Conservation (phyloP, 2,888 invertebrate species). For the Bembecia ichneumoniformis region DNA sequence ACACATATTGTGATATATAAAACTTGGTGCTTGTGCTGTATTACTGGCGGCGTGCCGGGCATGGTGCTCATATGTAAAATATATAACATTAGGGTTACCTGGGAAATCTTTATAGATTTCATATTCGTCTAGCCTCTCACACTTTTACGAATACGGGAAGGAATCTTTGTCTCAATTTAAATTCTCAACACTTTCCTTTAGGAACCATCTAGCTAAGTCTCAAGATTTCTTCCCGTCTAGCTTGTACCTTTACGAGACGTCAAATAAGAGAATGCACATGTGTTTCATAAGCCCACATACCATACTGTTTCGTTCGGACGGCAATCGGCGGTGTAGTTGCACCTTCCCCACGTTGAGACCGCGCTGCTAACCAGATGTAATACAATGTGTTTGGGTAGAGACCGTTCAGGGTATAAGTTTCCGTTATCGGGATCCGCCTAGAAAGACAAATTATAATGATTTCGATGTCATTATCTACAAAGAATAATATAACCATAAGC, state of each 20-base stretch:
- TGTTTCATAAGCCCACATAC: slow-evolving; percentile 75
- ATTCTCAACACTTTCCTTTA: not conserved
- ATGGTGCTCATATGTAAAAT: slow-evolving; percentile 68
- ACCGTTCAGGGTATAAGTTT: slow-evolving; percentile 89
- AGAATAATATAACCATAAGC: too few species aligned
- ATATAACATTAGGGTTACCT: slow-evolving; percentile 61
- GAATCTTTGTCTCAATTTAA: not conserved
- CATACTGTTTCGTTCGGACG: slow-evolving; percentile 96
- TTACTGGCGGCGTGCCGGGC: slow-evolving; percentile 73
- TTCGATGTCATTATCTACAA: too few species aligned
- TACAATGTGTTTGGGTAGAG: slow-evolving; percentile 97
- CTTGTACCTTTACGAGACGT: not conserved
- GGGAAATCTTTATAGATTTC: slow-evolving; percentile 45
- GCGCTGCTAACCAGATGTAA: slow-evolving; percentile 96
- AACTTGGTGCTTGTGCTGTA: slow-evolving; percentile 71
- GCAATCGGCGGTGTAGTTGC: slow-evolving; percentile 95
- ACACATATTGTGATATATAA: slow-evolving; percentile 69
- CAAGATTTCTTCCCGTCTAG: slow-evolving; percentile 16
- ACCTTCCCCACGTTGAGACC: slow-evolving; percentile 94
- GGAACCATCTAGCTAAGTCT: not conserved
- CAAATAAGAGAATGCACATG: not conserved
- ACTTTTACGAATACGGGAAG: slow-evolving; percentile 16
- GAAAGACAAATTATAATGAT: too few species aligned
- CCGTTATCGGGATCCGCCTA: slow-evolving; percentile 84
- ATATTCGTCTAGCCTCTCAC: slow-evolving; percentile 39